Evolutionary conservation across 2,113 vertebrate genomes (phyloP), one percentile per base, ranked within the genome.

Genomic region (Crotalus viridis): DNA sequence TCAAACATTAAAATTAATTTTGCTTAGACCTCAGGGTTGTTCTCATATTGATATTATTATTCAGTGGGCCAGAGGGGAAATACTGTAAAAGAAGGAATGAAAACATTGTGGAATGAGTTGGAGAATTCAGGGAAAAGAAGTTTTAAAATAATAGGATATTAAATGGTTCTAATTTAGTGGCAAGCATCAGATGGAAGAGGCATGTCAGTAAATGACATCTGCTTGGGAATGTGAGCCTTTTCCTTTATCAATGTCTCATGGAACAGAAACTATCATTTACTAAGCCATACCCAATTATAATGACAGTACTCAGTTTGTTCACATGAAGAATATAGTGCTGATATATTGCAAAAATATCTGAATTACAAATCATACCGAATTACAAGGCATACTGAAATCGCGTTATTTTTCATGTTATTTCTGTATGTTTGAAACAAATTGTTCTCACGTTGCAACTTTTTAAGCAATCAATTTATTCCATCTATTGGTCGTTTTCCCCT

Each of bases 1-100:
- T 87, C 94, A 92, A 86, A 28, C 1, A 90, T 46, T 85, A 15
- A 91, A 94, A 89, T 89, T 87, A 61, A 89, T 92, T 90, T 64
- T 90, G 81, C 85, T 46, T 94, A 51, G 90, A 90, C 48, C 87
- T 81, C 64, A 89, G 87, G 87, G 87, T 74, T 54, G 59, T 54
- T 92, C 86, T 26, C 48, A 55, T 55, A 43, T 51, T 88, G 91
- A 92, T n/a, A 43, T 88, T 88, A 61, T 91, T 91, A 74, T 89
- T 88, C 33, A 46, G 87, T 92, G 86, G 87, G 51, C 87, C 51
- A 56, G 24, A 64, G 48, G 28, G 39, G 10, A 6, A 24, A 88
- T 51, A 88, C 1, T 21, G 57, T 61, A 69, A 69, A 92, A 59
- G 59, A 88, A 24, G 19, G 88, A 43, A 74, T 7, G 33, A 64